Percentiles rank a stretch among this genome's conserved stretches.
Evolutionary conservation across 2,113 vertebrate species (phyloP).

Genomic region (Gambusia holbrooki): DNA sequence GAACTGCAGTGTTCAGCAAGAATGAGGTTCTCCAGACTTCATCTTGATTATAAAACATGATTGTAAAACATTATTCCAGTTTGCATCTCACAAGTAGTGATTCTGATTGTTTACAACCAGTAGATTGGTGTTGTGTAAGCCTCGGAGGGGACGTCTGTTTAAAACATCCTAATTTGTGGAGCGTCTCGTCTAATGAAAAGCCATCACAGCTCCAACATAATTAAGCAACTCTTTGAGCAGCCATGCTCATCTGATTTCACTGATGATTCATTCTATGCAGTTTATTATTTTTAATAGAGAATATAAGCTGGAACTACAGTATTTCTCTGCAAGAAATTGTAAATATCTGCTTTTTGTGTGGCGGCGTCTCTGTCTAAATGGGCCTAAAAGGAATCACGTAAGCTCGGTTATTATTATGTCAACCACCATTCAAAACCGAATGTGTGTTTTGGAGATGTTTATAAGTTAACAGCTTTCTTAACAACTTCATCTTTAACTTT

Average conservation of each 20-base stretch:
- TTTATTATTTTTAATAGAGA: neutral
- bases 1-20: neutral
- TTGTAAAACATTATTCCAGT: too few species aligned
- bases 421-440: too few species aligned
- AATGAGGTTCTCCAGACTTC: neutral
- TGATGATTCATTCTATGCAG: slow-evolving; percentile 4
- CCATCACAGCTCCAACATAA: slow-evolving; percentile 50
- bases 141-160: slow-evolving; percentile 44
- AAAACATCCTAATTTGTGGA: slow-evolving; percentile 38
- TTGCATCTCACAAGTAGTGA: neutral
- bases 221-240: slow-evolving; percentile 45
- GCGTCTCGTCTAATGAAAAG: slow-evolving; percentile 58
- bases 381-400: too few species aligned
- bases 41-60: neutral
- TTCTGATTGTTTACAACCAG: slow-evolving; percentile 23
- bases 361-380: neutral
- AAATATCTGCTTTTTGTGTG: neutral
- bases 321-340: too few species aligned
- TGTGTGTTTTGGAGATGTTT: too few species aligned
- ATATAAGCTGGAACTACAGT: neutral
- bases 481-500: too few species aligned
- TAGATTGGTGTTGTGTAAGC: slow-evolving; percentile 25
- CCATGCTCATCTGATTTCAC: slow-evolving; percentile 47
- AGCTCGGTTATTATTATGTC: too few species aligned
- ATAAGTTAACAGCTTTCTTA: too few species aligned